Evolutionary conservation across 2,888 invertebrate species (phyloP), one percentile per base, ranked within the genome.

Genomic region (Tenthredo distinguenda): DNA sequence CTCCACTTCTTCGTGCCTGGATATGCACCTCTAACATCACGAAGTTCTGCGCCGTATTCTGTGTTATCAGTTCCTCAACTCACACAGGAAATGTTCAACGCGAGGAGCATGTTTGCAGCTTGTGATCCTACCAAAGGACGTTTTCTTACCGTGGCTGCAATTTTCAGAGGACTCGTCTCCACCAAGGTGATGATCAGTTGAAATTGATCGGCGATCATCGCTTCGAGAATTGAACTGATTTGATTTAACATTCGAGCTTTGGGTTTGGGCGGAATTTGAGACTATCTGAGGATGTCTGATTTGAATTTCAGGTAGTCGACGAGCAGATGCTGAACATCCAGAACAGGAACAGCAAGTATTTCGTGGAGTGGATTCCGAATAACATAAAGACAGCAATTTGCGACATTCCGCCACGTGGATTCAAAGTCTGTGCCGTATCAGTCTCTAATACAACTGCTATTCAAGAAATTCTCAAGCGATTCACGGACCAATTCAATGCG

Each of bases 1-100:
- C 94, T 98, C 77, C 98, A 98, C 92, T 98, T 98, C 95, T 98
- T 98, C 93, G 97, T 98, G 95, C 97, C 98, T 85, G 98, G 96
- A 37, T 96, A 97, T 92, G 96, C 97, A 81, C 97, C 97, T 3
- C 95, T 97, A 77, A 96, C 96, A 34, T 95, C 96, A 2, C 95
- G 97, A 86, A 96, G 96, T 86, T 96, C 96, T 88, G 95, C 95
- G 88, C 95, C 95, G 88, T 97, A 96, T 90, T 94, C 96, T 37
- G 96, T 96, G 1, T 91, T 96, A 47, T 95, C 96, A 1, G 97
- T 97, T 0, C 96, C 96, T 12, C 98, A 97, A 90, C 94, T 97
- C 34, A 97, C 96, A 9, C 96, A 96, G 89, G 96, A 97, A 94
- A 96, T 97, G 96, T 97, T 96, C 91, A 96, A 96, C 90, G 95